These are phyloP conservation scores for Nixonia krombeini DNA, from an alignment of 1,140 invertebrate species.

Conservation along the genomic window DNA sequence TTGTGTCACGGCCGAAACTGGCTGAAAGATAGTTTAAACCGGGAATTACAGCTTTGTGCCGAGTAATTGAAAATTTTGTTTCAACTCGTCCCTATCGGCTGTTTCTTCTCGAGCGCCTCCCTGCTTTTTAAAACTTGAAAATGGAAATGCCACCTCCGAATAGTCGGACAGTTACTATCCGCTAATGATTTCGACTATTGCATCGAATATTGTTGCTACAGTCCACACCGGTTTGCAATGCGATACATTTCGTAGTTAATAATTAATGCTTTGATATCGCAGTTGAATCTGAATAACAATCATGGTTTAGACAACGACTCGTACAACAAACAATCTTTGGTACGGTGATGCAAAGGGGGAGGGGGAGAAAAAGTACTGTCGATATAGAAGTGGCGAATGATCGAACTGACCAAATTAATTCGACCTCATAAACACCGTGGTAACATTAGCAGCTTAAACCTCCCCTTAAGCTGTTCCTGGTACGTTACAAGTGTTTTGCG, in stretches of 20 bases:
- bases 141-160: background rate
- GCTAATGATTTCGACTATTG: too few relatives aligned
- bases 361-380: too few relatives aligned
- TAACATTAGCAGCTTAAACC: constrained; percentile 63
- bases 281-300: too few relatives aligned
- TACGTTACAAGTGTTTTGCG: constrained; percentile 70
- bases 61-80: constrained; percentile 71
- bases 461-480: constrained; percentile 46
- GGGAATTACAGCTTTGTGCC: constrained; percentile 68
- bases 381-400: too few relatives aligned
- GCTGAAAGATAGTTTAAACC: constrained; percentile 62
- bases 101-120: background rate
- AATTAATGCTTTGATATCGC: too few relatives aligned
- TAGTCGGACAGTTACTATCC: too few relatives aligned
- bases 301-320: too few relatives aligned
- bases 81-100: constrained; percentile 33
- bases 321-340: constrained; percentile 31
- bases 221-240: too few relatives aligned
- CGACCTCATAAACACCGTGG: constrained; percentile 65
- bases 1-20: constrained; percentile 7
- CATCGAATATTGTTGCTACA: too few relatives aligned
- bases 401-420: constrained; percentile 68
- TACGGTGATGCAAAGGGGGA: too few relatives aligned
- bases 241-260: too few relatives aligned
- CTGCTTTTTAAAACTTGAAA: background rate